A percentile compares a stretch with the other conserved stretches of the same genome.
phyloP scores from a whole-genome alignment of 1,140 invertebrate genomes.

The Pollicipes pollicipes region DNA sequence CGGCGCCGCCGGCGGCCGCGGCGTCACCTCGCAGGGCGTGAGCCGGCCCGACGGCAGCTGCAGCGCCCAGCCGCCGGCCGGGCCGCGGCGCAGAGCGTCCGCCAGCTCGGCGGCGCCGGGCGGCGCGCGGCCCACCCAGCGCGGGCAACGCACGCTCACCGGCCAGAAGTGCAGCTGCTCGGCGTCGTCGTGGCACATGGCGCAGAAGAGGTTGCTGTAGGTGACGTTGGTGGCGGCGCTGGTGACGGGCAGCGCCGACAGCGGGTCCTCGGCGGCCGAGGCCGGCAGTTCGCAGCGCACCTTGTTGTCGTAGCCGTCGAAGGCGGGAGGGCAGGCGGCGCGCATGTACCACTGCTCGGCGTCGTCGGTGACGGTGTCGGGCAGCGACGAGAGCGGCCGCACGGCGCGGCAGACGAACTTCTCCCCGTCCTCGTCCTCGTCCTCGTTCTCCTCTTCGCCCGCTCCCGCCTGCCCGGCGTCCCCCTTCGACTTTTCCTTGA shows the following conservation, averaged over 20 bases:
- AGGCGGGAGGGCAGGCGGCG: background rate
- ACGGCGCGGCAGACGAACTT: background rate
- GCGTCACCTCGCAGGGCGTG: background rate
- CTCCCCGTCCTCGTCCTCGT: background rate
- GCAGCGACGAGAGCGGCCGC: constrained; percentile 3
- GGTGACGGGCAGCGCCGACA: constrained; percentile 7
- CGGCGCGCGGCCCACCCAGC: constrained; percentile 2
- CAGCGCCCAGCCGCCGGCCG: background rate
- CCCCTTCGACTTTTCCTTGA: background rate
- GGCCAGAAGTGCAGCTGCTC: constrained; percentile 6
- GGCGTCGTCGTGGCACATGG: constrained; percentile 6
- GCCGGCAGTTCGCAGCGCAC: constrained; percentile 6
- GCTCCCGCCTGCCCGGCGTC: background rate
- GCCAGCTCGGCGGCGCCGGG: background rate
- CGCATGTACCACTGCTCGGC: constrained; percentile 7
- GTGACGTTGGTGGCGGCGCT: background rate
- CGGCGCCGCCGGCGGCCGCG: too few relatives aligned
- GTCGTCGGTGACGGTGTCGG: background rate
- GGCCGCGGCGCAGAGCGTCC: background rate
- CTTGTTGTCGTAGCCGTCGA: constrained; percentile 4
- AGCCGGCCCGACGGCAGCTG: background rate
- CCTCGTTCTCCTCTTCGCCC: constrained; percentile 9
- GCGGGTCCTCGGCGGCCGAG: constrained; percentile 7
- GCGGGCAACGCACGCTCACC: background rate
- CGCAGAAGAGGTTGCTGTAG: background rate